These are phyloP conservation scores for Trichomalopsis sarcophagae DNA, from an alignment of 1,140 invertebrate species.

Conservation along the genomic window DNA sequence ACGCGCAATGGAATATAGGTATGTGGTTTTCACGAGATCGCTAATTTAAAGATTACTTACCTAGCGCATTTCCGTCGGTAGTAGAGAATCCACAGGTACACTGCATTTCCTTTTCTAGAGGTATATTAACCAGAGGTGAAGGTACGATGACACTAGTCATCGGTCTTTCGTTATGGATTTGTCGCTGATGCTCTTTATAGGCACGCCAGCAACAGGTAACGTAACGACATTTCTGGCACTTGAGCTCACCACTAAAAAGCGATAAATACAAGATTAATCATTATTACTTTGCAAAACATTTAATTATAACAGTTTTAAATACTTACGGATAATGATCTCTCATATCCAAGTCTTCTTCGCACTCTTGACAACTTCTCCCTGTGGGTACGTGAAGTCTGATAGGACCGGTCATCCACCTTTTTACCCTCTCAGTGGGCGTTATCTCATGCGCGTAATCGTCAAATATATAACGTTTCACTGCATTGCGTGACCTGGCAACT, in stretches of 20 bases:
- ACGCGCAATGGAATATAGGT: neutral
- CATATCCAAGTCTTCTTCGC: constrained; percentile 79
- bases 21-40: constrained; percentile 6
- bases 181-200: constrained; percentile 83
- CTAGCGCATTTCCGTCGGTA: constrained; percentile 77
- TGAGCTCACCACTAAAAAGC: constrained; percentile 80
- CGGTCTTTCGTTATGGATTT: constrained; percentile 76
- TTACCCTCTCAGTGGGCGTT: constrained; percentile 61
- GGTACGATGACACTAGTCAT: constrained; percentile 76
- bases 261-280: constrained; percentile 41
- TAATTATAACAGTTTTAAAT: constrained; percentile 42
- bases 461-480: constrained; percentile 73
- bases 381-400: constrained; percentile 60
- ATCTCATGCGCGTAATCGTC: constrained; percentile 54
- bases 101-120: constrained; percentile 78
- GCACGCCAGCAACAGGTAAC: constrained; percentile 85
- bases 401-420: constrained; percentile 66
- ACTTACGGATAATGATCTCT: constrained; percentile 83
- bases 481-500: constrained; percentile 70
- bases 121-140: constrained; percentile 72
- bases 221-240: constrained; percentile 85
- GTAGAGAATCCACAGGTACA: constrained; percentile 85
- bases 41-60: constrained; percentile 56
- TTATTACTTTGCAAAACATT: neutral
- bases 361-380: constrained; percentile 79